Percentiles rank a stretch among this genome's conserved stretches.
Evolutionary conservation across 2,113 vertebrate species (phyloP).

Genomic region (Lepidothrix coronata): DNA sequence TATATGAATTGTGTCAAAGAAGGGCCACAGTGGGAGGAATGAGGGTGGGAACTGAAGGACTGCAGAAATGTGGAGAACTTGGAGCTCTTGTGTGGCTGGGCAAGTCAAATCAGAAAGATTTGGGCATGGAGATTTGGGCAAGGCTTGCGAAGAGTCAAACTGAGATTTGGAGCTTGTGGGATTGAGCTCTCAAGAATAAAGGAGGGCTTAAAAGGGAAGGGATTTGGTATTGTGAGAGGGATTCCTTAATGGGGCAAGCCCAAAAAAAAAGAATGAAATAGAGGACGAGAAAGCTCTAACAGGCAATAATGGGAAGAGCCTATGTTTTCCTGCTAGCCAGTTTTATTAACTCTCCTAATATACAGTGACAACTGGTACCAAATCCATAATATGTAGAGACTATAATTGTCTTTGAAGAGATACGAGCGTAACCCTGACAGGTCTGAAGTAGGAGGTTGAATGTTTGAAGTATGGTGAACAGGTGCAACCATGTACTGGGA

Average conservation of each 20-base stretch:
- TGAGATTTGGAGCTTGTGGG: neutral
- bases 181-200: neutral
- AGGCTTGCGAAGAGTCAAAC: neutral
- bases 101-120: neutral
- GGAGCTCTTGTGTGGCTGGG: neutral
- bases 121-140: neutral
- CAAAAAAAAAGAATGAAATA: neutral
- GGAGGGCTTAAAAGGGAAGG: neutral
- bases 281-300: neutral
- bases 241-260: neutral
- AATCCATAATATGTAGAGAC: neutral
- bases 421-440: neutral
- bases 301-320: neutral
- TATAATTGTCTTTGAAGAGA: accelerated
- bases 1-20: neutral
- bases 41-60: neutral
- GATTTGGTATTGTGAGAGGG: neutral
- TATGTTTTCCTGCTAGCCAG: neutral
- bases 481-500: neutral
- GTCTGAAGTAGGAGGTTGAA: neutral
- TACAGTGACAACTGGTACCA: neutral
- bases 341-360: neutral
- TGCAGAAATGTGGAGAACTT: neutral
- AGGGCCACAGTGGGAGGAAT: neutral
- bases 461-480: neutral